Conservation (phyloP, 1,140 invertebrate genomes). For the Nylanderia fulva region DNA sequence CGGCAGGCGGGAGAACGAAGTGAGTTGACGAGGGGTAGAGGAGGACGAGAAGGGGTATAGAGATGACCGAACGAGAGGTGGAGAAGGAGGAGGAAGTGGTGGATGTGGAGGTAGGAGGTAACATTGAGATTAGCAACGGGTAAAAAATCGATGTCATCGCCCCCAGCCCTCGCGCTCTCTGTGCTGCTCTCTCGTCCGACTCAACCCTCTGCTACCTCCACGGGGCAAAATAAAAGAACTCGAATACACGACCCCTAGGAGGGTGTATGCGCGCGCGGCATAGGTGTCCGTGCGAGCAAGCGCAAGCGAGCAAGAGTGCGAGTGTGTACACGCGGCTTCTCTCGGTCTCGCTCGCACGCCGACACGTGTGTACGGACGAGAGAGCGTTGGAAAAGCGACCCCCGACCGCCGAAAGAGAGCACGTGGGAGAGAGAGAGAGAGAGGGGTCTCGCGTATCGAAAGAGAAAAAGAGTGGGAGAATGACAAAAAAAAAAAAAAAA, state of each 20-base stretch:
- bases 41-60: slow-evolving; percentile 54
- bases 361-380: slow-evolving; percentile 63
- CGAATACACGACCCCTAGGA: slow-evolving; percentile 77
- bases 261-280: slow-evolving; percentile 43
- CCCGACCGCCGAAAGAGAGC: slow-evolving; percentile 71
- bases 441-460: slow-evolving; percentile 21
- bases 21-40: slow-evolving; percentile 21
- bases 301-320: slow-evolving; percentile 41
- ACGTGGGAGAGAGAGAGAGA: slow-evolving; percentile 54
- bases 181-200: slow-evolving; percentile 73
- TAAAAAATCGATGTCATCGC: slow-evolving; percentile 84
- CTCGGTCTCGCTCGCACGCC: slow-evolving; percentile 59
- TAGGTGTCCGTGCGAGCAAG: slow-evolving; percentile 58
- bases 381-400: slow-evolving; percentile 78
- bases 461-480: slow-evolving; percentile 41
- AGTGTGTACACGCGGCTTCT: slow-evolving; percentile 49
- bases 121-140: slow-evolving; percentile 81
- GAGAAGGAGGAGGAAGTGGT: slow-evolving; percentile 57
- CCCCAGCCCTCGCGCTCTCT: slow-evolving; percentile 74
- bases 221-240: slow-evolving; percentile 81
- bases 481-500: background rate
- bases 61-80: slow-evolving; percentile 65
- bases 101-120: slow-evolving; percentile 70
- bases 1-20: slow-evolving; percentile 42
- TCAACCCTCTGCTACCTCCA: slow-evolving; percentile 75